phyloP scores from a whole-genome alignment of 1,140 invertebrate genomes.

The Saccostrea echinata region DNA sequence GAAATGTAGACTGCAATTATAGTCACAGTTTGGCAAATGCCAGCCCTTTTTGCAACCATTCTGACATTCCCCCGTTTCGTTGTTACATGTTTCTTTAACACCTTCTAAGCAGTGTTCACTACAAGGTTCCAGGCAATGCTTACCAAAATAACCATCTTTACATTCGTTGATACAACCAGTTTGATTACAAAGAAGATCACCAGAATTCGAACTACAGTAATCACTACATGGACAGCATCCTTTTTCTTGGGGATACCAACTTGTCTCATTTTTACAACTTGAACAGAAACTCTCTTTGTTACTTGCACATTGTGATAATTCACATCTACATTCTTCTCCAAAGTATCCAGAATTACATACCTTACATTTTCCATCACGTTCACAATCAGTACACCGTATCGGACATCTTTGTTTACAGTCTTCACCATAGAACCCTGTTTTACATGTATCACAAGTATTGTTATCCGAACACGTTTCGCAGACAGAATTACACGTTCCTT shows the following conservation, averaged over 20 bases:
- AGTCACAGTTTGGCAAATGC: slow-evolving; percentile 36
- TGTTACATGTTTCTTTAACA: not conserved
- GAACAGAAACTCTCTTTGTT: not conserved
- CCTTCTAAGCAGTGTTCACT: not conserved
- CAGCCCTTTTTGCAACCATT: slow-evolving; percentile 33
- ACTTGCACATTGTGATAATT: not conserved
- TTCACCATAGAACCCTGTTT: slow-evolving; percentile 30
- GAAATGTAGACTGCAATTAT: slow-evolving; percentile 24
- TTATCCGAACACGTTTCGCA: slow-evolving; percentile 41
- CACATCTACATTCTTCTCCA: not conserved
- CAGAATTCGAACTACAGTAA: not conserved
- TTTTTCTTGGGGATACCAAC: slow-evolving; percentile 7
- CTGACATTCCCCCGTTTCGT: not conserved
- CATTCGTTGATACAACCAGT: not conserved
- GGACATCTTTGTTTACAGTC: slow-evolving; percentile 15
- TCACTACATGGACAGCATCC: slow-evolving; percentile 44
- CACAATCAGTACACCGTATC: not conserved
- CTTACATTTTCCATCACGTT: not conserved
- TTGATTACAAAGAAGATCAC: not conserved
- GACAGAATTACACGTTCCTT: not conserved
- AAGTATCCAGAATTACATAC: not conserved
- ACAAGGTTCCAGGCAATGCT: not conserved
- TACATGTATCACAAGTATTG: slow-evolving; percentile 40
- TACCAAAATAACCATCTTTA: not conserved
- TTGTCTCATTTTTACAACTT: slow-evolving; percentile 18